Evolutionary conservation across 2,113 vertebrate species (phyloP).

Genomic region (Anarhynchus alexandrinus): DNA sequence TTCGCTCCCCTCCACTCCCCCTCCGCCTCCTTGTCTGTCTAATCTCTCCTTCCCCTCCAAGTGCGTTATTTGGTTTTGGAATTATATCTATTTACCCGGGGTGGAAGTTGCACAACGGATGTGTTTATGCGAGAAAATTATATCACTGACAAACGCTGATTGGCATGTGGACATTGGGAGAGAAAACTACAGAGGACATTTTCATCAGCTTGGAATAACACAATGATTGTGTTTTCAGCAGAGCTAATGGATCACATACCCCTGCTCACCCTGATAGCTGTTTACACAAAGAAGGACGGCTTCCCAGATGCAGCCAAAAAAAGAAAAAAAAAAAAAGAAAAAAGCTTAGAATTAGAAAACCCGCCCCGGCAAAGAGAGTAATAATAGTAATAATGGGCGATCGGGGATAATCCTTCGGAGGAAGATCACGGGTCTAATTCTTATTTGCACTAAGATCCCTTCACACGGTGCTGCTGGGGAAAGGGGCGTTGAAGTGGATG

Average conservation of each 20-base stretch:
- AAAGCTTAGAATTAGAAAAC: conserved; percentile 30
- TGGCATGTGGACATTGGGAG: conserved; percentile 77
- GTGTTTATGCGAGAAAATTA: conserved; percentile 81
- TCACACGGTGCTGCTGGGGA: background rate
- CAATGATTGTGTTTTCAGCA: conserved; percentile 84
- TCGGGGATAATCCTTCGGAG: background rate
- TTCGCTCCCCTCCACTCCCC: conserved; percentile 43
- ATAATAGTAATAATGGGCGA: conserved; percentile 24
- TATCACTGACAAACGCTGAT: conserved; percentile 81
- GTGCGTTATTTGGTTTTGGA: conserved; percentile 78
- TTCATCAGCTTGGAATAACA: conserved; percentile 87
- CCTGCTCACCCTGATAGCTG: conserved; percentile 74
- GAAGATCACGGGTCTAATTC: conserved; percentile 11
- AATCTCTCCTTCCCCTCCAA: conserved; percentile 73
- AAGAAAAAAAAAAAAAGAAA: background rate
- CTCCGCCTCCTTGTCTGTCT: conserved; percentile 61
- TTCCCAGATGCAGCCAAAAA: conserved; percentile 71
- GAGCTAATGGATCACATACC: conserved; percentile 84
- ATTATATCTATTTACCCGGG: conserved; percentile 79
- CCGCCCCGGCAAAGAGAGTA: background rate
- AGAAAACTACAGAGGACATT: conserved; percentile 75
- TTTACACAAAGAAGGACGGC: conserved; percentile 76
- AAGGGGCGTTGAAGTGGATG: background rate
- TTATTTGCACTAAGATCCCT: conserved; percentile 4
- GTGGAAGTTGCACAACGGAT: conserved; percentile 80